phyloP scores from a whole-genome alignment of 2,797 vertebrate species.

The Champsocephalus esox region DNA sequence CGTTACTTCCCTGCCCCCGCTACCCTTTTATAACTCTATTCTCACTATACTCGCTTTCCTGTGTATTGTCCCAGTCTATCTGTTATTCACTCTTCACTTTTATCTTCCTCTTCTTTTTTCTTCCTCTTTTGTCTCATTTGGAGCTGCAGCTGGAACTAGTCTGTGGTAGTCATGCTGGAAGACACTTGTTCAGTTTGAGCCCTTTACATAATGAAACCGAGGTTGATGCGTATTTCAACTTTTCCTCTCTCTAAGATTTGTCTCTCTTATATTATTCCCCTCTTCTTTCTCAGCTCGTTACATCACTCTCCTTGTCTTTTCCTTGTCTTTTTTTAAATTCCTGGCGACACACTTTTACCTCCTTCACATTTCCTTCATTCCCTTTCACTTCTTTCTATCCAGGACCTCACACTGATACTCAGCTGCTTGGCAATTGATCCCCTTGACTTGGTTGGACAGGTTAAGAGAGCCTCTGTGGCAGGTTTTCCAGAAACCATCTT shows the following conservation, averaged over 20 bases:
- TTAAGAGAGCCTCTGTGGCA: constrained; percentile 41
- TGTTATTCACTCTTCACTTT: constrained; percentile 22
- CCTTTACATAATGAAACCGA: constrained; percentile 52
- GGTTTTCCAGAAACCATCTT: constrained; percentile 21
- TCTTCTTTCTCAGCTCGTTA: constrained; percentile 22
- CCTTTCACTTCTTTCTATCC: constrained; percentile 37
- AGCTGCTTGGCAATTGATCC: constrained; percentile 54
- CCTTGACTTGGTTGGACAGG: constrained; percentile 37
- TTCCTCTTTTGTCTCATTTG: constrained; percentile 22
- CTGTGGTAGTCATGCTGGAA: constrained; percentile 38
- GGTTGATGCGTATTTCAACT: constrained; percentile 12
- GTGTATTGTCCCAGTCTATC: constrained; percentile 18
- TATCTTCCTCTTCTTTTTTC: constrained; percentile 31
- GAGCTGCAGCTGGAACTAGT: constrained; percentile 52
- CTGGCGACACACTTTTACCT: background rate
- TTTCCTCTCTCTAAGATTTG: constrained; percentile 32
- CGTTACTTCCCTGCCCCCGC: constrained; percentile 14
- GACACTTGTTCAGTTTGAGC: constrained; percentile 43
- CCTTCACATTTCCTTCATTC: constrained; percentile 21
- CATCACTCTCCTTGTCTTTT: constrained; percentile 33
- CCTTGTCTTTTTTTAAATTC: constrained; percentile 6
- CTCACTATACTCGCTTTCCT: constrained; percentile 11
- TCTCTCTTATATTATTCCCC: constrained; percentile 20
- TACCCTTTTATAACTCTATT: background rate
- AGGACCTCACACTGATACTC: constrained; percentile 46